phyloP scores from a whole-genome alignment of 2,888 invertebrate genomes.

The Mythimna albipuncta region DNA sequence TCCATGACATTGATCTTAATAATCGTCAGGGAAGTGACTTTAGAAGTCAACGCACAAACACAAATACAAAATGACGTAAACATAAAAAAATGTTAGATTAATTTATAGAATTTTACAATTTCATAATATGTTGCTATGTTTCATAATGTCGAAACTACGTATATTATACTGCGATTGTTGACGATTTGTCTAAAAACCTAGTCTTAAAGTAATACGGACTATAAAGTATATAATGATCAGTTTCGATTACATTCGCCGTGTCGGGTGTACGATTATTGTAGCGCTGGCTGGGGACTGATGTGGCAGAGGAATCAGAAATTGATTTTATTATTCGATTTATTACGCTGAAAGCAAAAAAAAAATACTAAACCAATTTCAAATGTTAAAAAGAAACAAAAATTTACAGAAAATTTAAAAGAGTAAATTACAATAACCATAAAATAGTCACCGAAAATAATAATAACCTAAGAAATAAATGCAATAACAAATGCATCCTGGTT shows the following conservation, averaged over 20 bases:
- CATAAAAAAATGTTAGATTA: slow-evolving; percentile 52
- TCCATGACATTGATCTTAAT: slow-evolving; percentile 11
- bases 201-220: slow-evolving; percentile 74
- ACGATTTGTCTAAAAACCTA: slow-evolving; percentile 76
- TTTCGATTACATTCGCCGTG: slow-evolving; percentile 65
- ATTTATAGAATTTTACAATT: slow-evolving; percentile 69
- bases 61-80: slow-evolving; percentile 62
- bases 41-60: slow-evolving; percentile 11
- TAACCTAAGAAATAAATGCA: neutral
- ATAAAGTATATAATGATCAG: slow-evolving; percentile 62
- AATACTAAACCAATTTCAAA: neutral
- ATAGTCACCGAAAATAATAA: neutral
- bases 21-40: slow-evolving; percentile 20
- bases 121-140: slow-evolving; percentile 72
- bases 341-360: no score
- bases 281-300: slow-evolving; percentile 34
- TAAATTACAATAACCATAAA: neutral
- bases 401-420: neutral
- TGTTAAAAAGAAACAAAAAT: neutral
- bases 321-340: no score
- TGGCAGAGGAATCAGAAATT: neutral
- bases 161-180: slow-evolving; percentile 78
- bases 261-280: slow-evolving; percentile 64
- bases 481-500: neutral
- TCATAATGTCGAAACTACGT: slow-evolving; percentile 69